Base-by-base conservation (phyloP, 2,113 vertebrate species). In the Pyxicephalus adspersus region DNA sequence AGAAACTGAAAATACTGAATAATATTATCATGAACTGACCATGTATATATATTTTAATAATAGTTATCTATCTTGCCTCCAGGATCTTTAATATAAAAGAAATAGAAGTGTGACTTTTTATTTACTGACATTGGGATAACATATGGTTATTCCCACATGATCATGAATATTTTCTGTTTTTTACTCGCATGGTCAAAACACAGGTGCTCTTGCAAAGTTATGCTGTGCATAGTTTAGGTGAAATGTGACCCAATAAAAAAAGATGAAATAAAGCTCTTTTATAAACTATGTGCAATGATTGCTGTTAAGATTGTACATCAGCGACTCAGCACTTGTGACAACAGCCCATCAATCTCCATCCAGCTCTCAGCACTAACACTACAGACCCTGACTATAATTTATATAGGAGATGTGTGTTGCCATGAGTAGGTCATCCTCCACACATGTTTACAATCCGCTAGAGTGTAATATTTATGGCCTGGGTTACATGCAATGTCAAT, bases 401-500 rank as follows among this genome's bases (percentile, higher is more conserved):
- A 74, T 74, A 60, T 55, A 60, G 54, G 54, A 74, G 71, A 74
- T 57, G 57, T 38, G 34, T 58, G 71, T 74, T 38, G 34, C 50
- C 71, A 73, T 3, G 13, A 58, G 28, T 54, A 26, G 70, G 51
- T 73, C 70, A 73, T 73, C 52, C 70, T 19, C 52, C 26, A 74
- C 52, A 74, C 54, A 23, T 19, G 16, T 22, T 74, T 60, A 38
- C 54, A 74, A n/a, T 18, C 25, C 23, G 18, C 71, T 60, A 34
- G 28, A 38, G 26, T 4, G 4, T 8, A 78, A 31, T 78, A 78
- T 78, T 78, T 66, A 78, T 78, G 34, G 50, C 26, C 51, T 51
- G 58, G 76, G 63, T 67, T 78, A 55, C 28, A 51, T 23, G 28
- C 60, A 65, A 77, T 78, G 76, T 38, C 64, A 77, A 72, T 71